A percentile compares a stretch with the other conserved stretches of the same genome.
Conservation (phyloP, 2,888 invertebrate species). For the Tolmerus cingulatus region DNA sequence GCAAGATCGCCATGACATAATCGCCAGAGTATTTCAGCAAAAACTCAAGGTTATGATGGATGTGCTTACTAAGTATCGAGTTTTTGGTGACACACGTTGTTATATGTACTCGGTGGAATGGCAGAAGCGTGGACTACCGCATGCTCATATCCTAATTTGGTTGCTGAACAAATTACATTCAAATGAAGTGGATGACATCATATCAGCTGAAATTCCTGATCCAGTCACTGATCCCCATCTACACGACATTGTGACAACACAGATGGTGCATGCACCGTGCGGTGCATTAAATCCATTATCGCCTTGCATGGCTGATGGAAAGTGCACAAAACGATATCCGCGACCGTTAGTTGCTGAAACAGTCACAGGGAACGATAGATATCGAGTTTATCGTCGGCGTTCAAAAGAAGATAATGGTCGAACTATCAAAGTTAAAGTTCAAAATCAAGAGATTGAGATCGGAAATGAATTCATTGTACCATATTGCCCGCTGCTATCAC, state of each 20-base stretch:
- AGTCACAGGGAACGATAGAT: conserved; percentile 56
- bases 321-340: conserved; percentile 58
- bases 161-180: conserved; percentile 53
- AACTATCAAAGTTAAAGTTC: not conserved
- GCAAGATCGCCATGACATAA: not conserved
- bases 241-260: conserved; percentile 51
- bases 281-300: conserved; percentile 51
- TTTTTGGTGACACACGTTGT: conserved; percentile 48
- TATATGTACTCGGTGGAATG: conserved; percentile 53
- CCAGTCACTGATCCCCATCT: conserved; percentile 47
- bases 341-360: conserved; percentile 52
- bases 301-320: conserved; percentile 56
- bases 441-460: not conserved
- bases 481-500: conserved; percentile 53
- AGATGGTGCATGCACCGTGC: conserved; percentile 59
- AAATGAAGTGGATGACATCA: conserved; percentile 54
- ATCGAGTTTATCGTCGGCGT: conserved; percentile 56
- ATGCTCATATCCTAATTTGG: conserved; percentile 56
- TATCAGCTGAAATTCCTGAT: conserved; percentile 53
- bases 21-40: not conserved
- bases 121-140: conserved; percentile 57
- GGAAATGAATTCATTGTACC: conserved; percentile 56
- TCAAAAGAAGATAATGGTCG: conserved; percentile 1
- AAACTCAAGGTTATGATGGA: conserved; percentile 22
- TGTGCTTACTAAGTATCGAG: conserved; percentile 1